Conservation (phyloP, 2,888 invertebrate species). For the Pseudococcus jackbeardsleyi region DNA sequence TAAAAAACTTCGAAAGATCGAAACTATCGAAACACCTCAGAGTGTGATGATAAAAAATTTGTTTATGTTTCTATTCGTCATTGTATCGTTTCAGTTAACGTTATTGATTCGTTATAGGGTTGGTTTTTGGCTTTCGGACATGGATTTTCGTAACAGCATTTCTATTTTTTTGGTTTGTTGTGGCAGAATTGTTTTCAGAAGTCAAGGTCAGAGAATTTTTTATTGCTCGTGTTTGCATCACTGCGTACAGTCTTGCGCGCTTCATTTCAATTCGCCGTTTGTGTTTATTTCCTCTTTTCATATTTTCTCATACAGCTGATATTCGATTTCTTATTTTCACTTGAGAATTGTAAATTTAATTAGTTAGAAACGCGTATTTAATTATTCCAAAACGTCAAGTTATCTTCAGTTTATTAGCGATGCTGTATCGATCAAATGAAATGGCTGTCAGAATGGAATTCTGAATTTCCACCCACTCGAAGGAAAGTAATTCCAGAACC, state of each 20-base stretch:
- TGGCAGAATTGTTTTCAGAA: too few relatives aligned
- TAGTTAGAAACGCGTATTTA: background rate
- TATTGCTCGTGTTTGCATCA: background rate
- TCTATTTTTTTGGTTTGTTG: too few relatives aligned
- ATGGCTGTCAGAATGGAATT: background rate
- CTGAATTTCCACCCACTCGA: conserved; percentile 22
- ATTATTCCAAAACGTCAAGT: background rate
- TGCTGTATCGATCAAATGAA: background rate
- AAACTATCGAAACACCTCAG: too few relatives aligned
- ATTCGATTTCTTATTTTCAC: background rate
- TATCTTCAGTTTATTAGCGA: background rate
- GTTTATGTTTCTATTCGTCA: too few relatives aligned
- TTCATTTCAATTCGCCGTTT: conserved; percentile 47
- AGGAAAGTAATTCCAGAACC: background rate
- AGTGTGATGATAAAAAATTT: too few relatives aligned
- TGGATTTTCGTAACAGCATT: too few relatives aligned
- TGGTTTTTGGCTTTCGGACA: too few relatives aligned
- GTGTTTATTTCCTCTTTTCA: conserved; percentile 22
- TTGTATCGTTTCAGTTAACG: too few relatives aligned
- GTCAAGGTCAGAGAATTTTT: too few relatives aligned
- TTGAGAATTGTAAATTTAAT: background rate
- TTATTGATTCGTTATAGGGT: too few relatives aligned
- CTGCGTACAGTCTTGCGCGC: conserved; percentile 11
- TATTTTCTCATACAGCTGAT: background rate
- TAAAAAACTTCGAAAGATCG: too few relatives aligned